phyloP scores from a whole-genome alignment of 2,113 vertebrate species.

The western clawed frog (Xenopus tropicalis) region DNA sequence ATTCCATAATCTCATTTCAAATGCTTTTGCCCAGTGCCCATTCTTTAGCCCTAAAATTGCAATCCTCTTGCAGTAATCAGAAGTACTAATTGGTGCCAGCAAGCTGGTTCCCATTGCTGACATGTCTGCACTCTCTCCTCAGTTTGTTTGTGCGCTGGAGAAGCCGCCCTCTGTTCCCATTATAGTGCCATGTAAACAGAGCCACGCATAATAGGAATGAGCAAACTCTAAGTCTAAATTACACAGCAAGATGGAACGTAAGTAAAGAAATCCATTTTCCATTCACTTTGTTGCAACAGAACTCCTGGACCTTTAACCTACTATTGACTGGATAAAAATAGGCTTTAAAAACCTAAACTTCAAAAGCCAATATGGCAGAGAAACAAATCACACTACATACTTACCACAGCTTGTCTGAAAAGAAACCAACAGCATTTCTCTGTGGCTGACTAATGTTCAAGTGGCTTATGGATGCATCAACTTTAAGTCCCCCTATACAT shows the following conservation, averaged over 20 bases:
- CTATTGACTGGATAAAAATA: not conserved
- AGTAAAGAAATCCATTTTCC: not conserved
- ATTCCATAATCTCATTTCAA: conserved; percentile 76
- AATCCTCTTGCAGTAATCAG: conserved; percentile 79
- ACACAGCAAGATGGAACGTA: not conserved
- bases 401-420: too few species aligned
- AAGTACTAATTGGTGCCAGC: conserved; percentile 63
- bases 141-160: conserved; percentile 51
- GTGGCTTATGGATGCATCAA: too few species aligned
- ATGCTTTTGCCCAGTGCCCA: conserved; percentile 70
- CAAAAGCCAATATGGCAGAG: too few species aligned
- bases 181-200: not conserved
- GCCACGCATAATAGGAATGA: not conserved
- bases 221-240: not conserved
- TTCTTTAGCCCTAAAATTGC: conserved; percentile 66
- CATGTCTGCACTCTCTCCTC: not conserved
- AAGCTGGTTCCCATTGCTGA: conserved; percentile 41
- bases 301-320: not conserved
- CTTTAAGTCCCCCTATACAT: too few species aligned
- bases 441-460: too few species aligned
- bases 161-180: not conserved
- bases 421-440: too few species aligned
- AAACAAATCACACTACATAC: too few species aligned
- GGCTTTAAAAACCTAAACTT: not conserved
- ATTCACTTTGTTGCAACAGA: not conserved